A percentile compares a stretch with the other conserved stretches of the same genome.
Conservation (phyloP, 35 echinoderm and acorn worm genomes). For the Strongylocentrotus purpuratus region DNA sequence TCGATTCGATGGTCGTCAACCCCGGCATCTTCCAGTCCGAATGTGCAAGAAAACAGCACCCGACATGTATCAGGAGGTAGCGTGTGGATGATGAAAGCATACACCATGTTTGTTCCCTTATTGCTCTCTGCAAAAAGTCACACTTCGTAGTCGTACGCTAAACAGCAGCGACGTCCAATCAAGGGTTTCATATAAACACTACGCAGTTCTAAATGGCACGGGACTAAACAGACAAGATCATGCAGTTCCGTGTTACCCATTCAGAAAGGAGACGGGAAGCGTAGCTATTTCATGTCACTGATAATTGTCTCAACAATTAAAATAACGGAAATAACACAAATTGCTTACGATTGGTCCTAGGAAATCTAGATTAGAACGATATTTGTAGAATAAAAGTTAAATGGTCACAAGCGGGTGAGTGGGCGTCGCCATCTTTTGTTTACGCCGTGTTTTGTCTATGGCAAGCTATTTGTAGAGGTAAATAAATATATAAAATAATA, state of each 20-base stretch:
- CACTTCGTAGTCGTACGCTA: neutral
- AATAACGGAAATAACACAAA: neutral
- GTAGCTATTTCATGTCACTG: neutral
- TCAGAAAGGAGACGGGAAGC: neutral
- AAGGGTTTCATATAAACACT: neutral
- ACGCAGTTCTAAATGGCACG: neutral
- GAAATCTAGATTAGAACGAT: neutral
- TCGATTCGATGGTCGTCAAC: neutral
- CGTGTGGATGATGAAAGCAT: slow-evolving; percentile 80
- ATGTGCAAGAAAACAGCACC: slow-evolving; percentile 67
- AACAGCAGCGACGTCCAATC: neutral
- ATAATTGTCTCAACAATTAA: neutral
- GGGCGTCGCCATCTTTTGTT: slow-evolving; percentile 6
- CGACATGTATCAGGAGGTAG: slow-evolving; percentile 66
- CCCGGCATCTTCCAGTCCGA: slow-evolving; percentile 55
- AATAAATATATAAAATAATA: neutral
- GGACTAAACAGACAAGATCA: neutral
- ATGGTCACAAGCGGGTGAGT: neutral
- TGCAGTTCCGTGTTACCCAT: slow-evolving; percentile 33
- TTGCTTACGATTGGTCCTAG: neutral
- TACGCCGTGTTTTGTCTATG: neutral
- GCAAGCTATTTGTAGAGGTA: neutral
- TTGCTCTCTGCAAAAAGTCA: neutral
- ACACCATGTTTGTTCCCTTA: slow-evolving; percentile 58
- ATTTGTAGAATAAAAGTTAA: neutral